These are phyloP conservation scores for Hippolais icterina DNA, from an alignment of 2,113 vertebrate species.

Conservation along the genomic window DNA sequence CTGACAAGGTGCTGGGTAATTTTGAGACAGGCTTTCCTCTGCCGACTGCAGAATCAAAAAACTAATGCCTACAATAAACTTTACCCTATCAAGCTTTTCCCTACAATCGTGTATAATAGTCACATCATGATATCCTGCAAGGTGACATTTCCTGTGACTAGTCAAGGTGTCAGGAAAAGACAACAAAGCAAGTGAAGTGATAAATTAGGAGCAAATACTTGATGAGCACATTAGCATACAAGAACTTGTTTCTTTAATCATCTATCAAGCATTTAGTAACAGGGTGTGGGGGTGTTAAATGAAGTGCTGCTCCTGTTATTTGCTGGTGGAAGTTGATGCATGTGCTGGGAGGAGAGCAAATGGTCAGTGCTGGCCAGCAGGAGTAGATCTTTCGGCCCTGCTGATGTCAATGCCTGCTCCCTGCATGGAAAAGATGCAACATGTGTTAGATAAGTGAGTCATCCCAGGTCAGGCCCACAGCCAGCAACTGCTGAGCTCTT, in stretches of 20 bases:
- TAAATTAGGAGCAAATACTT: neutral
- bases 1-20: neutral
- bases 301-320: neutral
- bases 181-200: neutral
- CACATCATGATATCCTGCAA: neutral
- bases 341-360: neutral
- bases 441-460: conserved; percentile 51
- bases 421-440: conserved; percentile 51
- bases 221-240: neutral
- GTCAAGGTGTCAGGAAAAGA: neutral
- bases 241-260: neutral
- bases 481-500: neutral
- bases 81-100: neutral
- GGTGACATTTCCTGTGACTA: neutral
- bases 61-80: neutral
- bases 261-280: neutral
- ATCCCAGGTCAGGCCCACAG: neutral
- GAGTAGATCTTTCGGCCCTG: neutral
- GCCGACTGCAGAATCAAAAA: neutral
- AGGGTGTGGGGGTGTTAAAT: neutral
- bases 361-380: neutral
- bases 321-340: neutral
- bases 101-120: neutral
- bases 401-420: conserved; percentile 44
- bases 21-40: neutral